Base-by-base conservation (phyloP, 2,113 vertebrate genomes). In the Dasypus novemcinctus region DNA sequence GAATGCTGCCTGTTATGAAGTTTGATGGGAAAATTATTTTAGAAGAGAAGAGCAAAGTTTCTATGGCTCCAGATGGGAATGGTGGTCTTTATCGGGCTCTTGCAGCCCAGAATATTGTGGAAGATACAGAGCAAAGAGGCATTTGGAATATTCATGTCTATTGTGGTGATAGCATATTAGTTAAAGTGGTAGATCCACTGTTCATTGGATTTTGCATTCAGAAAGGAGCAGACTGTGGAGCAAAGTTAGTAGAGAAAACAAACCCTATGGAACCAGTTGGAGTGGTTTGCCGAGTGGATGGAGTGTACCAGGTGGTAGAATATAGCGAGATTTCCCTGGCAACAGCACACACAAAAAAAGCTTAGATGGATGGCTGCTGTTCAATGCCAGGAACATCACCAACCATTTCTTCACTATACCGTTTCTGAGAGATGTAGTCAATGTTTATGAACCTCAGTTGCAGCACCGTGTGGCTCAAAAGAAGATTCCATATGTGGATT, bases 181-280 rank as follows among this genome's bases (percentile, higher is more conserved):
- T 99, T 81, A 99, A 99, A 97, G 99, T 99, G 94, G 99, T 99
- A 0, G 99, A 99, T 96, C 99, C 99, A 1, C 96, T 98, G 43
- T 99, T 99, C 97, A 98, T 99, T 6, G 99, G 99, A 5, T 99
- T 99, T 98, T 99, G 99, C 97, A 96, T 99, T 96, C 98, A 98
- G 97, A 99, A 99, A 90, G 99, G 98, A 98, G 99, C 99, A 0
- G 99, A 99, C 94, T 99, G 99, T 31, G 99, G 99, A n/a, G 99
- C 99, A 36, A 99, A 99, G 99, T 99, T 99, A 97, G 99, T 99
- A 85, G 99, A 99, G 98, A 99, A 99, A 97, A 99, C 99, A 61
- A 99, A 99, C 85, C 99, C 99, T 0, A 99, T 99, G 0, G 99
- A 99, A 97, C 99, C 99, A 0, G 99, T 99, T 0, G 99, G 99